Evolutionary conservation across 1,140 invertebrate species (phyloP), one percentile per base, ranked within the genome.

Genomic region (Trachymyrmex septentrionalis): DNA sequence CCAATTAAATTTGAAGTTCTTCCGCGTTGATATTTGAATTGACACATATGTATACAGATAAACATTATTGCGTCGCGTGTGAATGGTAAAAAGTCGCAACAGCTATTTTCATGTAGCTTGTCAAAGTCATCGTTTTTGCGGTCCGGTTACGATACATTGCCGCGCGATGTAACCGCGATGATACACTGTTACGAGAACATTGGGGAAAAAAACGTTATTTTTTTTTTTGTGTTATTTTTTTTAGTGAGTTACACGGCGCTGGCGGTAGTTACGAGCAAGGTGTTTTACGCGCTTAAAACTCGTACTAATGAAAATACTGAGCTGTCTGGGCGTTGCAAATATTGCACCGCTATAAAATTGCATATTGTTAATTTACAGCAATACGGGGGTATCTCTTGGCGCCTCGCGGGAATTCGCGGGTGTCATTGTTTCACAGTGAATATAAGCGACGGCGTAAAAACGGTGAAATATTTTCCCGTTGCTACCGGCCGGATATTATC

Each of bases 401-500:
- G 77, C 44, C 66, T 69, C 53, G 76, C 63, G 72, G 87, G 67
- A 66, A 85, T 85, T 85, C 61, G 61, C 72, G 73, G 73, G 34
- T 61, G 82, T 78, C 82, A 89, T 90, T 67, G 85, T 63, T 88
- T 73, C 67, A 16, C 80, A 73, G 72, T 76, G 88, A 87, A 90
- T 87, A 77, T 59, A 67, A 82, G 72, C 71, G 71, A 53, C 44
- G 76, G 27, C 85, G 66, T 59, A 87, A 87, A 88, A 88, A 84
- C 66, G 72, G 72, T 84, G 85, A 77, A 87, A 90, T 78, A 86
- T 90, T 84, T 57, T 78, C 77, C 77, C 72, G 87, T 57, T 72
- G 59, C 77, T 73, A 72, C 24, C 53, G 72, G 72, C 55, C 61
- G 88, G 87, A 90, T 90, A 89, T 89, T 89, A 90, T 90, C 85